A percentile compares a stretch with the other conserved stretches of the same genome.
Conservation (phyloP, 2,113 vertebrate species). For the Gallinago undulata region DNA sequence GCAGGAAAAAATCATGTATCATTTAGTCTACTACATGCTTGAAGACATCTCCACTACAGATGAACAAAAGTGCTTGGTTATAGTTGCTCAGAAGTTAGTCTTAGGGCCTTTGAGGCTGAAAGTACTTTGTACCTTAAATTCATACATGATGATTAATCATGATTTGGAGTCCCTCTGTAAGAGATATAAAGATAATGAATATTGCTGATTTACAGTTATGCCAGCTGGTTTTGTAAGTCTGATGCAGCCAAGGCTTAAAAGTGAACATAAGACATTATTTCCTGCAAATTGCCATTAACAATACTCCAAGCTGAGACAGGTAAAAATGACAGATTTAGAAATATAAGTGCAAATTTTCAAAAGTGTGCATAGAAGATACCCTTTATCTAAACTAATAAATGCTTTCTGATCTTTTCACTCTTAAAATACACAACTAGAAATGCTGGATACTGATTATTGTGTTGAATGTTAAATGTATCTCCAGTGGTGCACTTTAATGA, state of each 20-base stretch:
- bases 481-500: neutral
- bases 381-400: neutral
- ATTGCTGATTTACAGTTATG: neutral
- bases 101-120: neutral
- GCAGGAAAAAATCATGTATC: neutral
- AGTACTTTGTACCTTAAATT: neutral
- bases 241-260: neutral
- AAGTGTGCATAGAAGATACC: neutral
- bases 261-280: neutral
- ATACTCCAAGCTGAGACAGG: neutral
- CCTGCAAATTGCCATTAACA: neutral
- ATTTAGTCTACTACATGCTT: neutral
- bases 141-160: neutral
- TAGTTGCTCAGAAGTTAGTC: neutral
- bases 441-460: neutral
- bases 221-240: neutral
- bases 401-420: neutral
- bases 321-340: neutral
- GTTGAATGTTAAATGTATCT: neutral
- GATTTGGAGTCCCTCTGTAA: neutral
- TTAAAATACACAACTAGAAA: neutral
- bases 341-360: neutral
- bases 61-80: neutral
- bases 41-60: neutral
- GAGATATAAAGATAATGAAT: neutral